Evolutionary conservation across 2,888 invertebrate species (phyloP).

Genomic region (Callinectes sapidus): DNA sequence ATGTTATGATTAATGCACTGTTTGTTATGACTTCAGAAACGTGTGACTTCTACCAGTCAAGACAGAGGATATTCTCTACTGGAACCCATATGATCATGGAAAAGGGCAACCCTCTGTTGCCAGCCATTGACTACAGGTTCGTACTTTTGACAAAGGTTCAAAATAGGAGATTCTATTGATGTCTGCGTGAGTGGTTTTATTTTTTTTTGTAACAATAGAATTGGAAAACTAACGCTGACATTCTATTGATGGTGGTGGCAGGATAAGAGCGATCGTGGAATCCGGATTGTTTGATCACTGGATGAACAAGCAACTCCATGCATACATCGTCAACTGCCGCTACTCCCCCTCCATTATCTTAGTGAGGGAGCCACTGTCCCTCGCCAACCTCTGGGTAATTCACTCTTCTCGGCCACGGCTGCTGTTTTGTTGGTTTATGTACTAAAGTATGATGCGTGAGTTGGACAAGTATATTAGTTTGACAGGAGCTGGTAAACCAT

Average conservation of each 20-base stretch:
- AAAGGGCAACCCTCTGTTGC: constrained; percentile 35
- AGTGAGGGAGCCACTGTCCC: constrained; percentile 35
- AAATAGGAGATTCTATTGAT: no score
- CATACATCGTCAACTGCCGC: not conserved
- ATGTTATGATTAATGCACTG: not conserved
- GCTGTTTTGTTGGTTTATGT: no score
- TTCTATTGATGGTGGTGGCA: not conserved
- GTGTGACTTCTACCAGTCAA: constrained; percentile 55
- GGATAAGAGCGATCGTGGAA: not conserved
- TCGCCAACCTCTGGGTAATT: constrained; percentile 39
- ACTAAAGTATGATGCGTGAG: no score
- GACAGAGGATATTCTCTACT: constrained; percentile 36
- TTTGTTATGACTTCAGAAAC: not conserved
- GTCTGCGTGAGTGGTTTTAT: no score
- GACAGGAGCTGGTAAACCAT: no score
- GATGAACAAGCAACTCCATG: not conserved
- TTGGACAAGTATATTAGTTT: no score
- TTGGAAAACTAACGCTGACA: not conserved
- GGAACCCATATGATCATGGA: constrained; percentile 30
- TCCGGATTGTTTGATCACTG: constrained; percentile 19
- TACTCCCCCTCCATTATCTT: constrained; percentile 29
- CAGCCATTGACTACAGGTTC: constrained; percentile 38
- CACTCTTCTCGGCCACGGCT: not conserved
- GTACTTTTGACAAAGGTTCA: not conserved
- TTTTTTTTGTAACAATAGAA: no score